Evolutionary conservation across 2,888 invertebrate species (phyloP), one percentile per base, ranked within the genome.

Genomic region (Andrena dorsata): DNA sequence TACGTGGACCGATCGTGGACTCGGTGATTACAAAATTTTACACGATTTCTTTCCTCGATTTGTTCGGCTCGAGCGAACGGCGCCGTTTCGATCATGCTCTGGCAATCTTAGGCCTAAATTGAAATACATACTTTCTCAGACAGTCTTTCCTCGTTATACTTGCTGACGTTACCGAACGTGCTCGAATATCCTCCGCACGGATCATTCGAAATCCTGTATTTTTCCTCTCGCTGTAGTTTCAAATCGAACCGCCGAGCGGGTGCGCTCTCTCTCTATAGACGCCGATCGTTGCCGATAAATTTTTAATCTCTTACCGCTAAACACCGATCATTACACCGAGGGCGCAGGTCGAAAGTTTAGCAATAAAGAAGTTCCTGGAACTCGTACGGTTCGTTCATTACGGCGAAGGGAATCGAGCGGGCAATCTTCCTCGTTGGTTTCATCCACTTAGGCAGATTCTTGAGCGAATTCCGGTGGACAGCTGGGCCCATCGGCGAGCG

Each of bases 381-480:
- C 87, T 89, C 77, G 88, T 86, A 88, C 83, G 78, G 85, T 81
- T 73, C 84, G 84, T 87, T 88, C 88, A 83, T 89, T 88, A 89
- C 83, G 83, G 76, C 64, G 70, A 73, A 30, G 47, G 84, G 81
- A 84, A 85, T 88, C 84, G 83, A 68, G 56, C 69, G 76, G 83
- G 66, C 87, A 85, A 88, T 89, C 89, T 84, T 87, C 82, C 84
- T 73, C 84, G 84, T 84, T 80, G 87, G 84, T 87, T 89, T 88
- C 86, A 89, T 89, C 88, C 86, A 90, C 88, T 90, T 90, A 90
- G 89, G 88, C 89, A 90, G 90, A 90, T 91, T 90, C 90, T 88
- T 88, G 82, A 84, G 83, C 74, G 84, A 90, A 91, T 90, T 90
- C 89, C 90, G 79, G 88, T 88, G 89, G 90, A 90, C 91, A 91